phyloP scores from a whole-genome alignment of 2,797 vertebrate genomes.

The Erethizon dorsatum region DNA sequence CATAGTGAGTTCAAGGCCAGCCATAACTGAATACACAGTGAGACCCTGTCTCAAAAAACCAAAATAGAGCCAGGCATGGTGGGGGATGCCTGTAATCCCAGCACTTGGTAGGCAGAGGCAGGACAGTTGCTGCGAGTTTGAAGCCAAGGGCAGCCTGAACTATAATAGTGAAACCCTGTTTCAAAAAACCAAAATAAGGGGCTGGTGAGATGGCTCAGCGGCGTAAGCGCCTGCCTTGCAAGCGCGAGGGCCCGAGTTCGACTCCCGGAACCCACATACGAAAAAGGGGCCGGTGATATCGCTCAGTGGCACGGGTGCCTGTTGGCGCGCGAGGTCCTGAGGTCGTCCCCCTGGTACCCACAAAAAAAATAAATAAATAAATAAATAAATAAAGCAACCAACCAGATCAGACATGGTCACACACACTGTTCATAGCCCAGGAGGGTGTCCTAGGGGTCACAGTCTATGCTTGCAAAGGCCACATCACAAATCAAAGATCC shows the following conservation, averaged over 20 bases:
- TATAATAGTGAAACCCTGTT: neutral
- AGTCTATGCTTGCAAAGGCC: neutral
- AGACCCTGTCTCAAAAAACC: neutral
- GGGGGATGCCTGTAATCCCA: neutral
- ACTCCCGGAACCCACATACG: too few relatives aligned
- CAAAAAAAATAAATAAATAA: too few relatives aligned
- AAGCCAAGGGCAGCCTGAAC: neutral
- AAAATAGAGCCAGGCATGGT: too few relatives aligned
- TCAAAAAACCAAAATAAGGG: neutral
- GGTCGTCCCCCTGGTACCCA: too few relatives aligned
- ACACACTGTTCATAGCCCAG: neutral
- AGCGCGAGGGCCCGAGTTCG: too few relatives aligned
- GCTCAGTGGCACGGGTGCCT: too few relatives aligned
- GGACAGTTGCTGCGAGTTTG: neutral
- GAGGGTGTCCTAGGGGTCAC: neutral
- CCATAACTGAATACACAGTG: neutral
- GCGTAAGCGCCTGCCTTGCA: too few relatives aligned
- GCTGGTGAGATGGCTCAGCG: too few relatives aligned
- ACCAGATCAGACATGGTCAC: neutral
- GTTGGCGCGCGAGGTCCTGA: too few relatives aligned
- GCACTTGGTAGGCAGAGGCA: neutral
- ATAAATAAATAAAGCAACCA: neutral
- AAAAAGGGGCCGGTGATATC: too few relatives aligned
- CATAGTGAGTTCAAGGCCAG: neutral
- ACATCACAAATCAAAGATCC: neutral